A percentile compares a stretch with the other conserved stretches of the same genome.
Evolutionary conservation across 2,113 vertebrate genomes (phyloP).

Genomic region (Toxostoma redivivum): DNA sequence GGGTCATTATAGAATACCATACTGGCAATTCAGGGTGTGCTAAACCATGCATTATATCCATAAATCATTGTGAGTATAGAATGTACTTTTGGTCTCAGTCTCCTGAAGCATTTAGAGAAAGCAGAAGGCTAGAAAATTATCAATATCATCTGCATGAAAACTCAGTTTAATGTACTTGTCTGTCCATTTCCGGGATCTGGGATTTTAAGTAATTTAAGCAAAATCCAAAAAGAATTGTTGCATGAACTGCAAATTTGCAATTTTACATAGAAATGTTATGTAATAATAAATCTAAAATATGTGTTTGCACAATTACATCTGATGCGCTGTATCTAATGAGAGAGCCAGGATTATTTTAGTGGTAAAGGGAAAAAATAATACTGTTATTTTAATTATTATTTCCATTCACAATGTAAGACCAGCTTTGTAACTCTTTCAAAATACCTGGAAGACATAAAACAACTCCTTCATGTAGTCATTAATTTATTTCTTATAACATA

Average conservation of each 20-base stretch:
- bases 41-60: not conserved
- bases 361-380: not conserved
- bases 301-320: not conserved
- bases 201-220: not conserved
- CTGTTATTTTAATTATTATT: not conserved
- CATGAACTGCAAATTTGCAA: not conserved
- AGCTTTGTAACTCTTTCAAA: not conserved
- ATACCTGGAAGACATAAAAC: not conserved
- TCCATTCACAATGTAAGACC: not conserved
- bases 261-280: not conserved
- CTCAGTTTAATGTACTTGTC: not conserved
- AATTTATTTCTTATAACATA: not conserved
- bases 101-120: not conserved
- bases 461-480: not conserved
- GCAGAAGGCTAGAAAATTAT: not conserved
- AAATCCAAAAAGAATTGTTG: not conserved
- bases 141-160: not conserved
- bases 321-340: not conserved
- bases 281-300: not conserved
- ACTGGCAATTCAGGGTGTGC: not conserved
- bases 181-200: not conserved
- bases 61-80: not conserved
- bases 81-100: not conserved
- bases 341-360: not conserved
- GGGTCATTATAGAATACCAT: not conserved